Conservation (phyloP, 2,797 vertebrate species). For the Tachyglossus aculeatus region DNA sequence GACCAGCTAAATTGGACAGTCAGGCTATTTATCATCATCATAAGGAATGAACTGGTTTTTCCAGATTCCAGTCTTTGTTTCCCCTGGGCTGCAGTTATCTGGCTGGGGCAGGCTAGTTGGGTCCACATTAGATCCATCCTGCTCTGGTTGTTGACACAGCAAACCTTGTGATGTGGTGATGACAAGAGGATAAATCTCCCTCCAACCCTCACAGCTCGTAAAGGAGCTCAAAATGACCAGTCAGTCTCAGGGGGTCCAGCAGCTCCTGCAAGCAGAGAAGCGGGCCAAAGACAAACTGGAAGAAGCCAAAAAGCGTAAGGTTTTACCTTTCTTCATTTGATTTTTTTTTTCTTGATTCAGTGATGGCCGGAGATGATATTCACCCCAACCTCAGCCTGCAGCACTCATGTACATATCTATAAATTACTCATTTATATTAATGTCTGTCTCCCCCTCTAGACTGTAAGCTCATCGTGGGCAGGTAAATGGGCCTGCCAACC, state of each 20-base stretch:
- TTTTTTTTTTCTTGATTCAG: background rate
- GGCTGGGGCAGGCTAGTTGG: conserved; percentile 15
- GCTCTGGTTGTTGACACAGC: conserved; percentile 49
- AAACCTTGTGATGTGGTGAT: background rate
- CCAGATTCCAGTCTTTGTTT: conserved; percentile 26
- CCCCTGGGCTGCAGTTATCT: conserved; percentile 20
- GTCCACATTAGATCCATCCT: conserved; percentile 18
- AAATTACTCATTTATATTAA: too few relatives aligned
- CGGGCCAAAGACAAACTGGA: conserved; percentile 80
- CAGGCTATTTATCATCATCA: too few relatives aligned
- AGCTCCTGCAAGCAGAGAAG: conserved; percentile 81
- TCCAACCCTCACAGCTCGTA: background rate
- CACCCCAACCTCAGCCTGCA: too few relatives aligned
- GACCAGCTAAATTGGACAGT: too few relatives aligned
- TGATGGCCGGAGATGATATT: too few relatives aligned
- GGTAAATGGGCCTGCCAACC: too few relatives aligned
- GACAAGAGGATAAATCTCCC: conserved; percentile 28
- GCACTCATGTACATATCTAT: too few relatives aligned
- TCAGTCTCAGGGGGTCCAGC: conserved; percentile 81
- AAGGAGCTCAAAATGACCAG: conserved; percentile 68
- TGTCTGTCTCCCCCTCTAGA: too few relatives aligned
- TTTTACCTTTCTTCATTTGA: background rate
- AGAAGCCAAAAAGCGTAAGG: conserved; percentile 82
- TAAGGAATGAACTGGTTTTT: background rate
- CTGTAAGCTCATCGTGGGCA: too few relatives aligned